phyloP scores from a whole-genome alignment of 2,797 vertebrate species.

The Pseudomugil tenellus region DNA sequence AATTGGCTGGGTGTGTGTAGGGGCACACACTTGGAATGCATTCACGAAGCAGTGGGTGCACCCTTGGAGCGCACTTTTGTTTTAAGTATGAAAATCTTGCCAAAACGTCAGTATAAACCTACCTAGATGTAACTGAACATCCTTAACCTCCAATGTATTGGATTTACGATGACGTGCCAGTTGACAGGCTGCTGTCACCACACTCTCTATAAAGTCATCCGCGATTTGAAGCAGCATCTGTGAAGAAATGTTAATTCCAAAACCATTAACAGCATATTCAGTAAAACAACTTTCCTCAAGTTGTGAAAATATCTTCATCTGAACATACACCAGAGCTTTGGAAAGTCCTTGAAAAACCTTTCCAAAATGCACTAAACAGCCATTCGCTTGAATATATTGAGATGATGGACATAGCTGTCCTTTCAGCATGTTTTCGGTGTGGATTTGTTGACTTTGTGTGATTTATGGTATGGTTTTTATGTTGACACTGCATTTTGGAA shows the following conservation, averaged over 20 bases:
- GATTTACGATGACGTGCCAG: constrained; percentile 96
- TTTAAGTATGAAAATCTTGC: neutral
- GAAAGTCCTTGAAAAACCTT: no score
- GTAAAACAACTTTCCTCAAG: neutral
- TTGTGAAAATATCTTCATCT: no score
- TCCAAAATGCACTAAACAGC: constrained; percentile 20
- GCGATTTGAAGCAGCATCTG: constrained; percentile 98
- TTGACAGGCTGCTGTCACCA: constrained; percentile 96
- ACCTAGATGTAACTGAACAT: constrained; percentile 97
- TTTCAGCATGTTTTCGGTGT: neutral
- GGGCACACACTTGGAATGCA: no score
- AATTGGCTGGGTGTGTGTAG: no score
- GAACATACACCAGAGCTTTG: no score
- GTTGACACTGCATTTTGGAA: neutral
- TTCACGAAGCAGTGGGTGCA: no score
- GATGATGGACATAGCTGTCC: constrained; percentile 39
- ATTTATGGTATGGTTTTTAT: no score
- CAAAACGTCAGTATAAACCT: constrained; percentile 33
- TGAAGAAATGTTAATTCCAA: constrained; percentile 25
- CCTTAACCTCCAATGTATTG: constrained; percentile 97
- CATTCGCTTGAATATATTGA: constrained; percentile 13
- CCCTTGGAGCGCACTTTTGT: no score
- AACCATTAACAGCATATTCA: constrained; percentile 7
- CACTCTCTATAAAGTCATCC: constrained; percentile 98
- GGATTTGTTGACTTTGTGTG: neutral